These are phyloP conservation scores for Mobula birostris DNA, from an alignment of 2,113 vertebrate species.

Conservation along the genomic window DNA sequence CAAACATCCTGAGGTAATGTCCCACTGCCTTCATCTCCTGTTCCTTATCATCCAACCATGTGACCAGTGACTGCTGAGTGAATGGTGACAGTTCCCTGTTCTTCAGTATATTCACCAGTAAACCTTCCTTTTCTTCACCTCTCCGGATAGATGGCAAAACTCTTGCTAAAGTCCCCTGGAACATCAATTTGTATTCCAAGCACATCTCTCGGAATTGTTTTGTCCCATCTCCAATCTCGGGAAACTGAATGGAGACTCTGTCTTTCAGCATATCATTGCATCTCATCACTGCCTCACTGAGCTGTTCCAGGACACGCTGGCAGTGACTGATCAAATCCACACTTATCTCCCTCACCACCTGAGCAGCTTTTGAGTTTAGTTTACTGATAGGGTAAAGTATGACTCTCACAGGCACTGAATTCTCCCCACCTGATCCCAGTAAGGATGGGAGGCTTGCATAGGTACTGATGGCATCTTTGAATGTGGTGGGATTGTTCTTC, in stretches of 20 bases:
- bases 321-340: conserved; percentile 27
- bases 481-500: conserved; percentile 40
- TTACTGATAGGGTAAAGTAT: conserved; percentile 50
- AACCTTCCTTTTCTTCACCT: conserved; percentile 41
- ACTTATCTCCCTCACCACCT: conserved; percentile 46
- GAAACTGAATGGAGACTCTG: conserved; percentile 40
- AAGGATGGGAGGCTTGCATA: conserved; percentile 46
- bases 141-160: conserved; percentile 46
- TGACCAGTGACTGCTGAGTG: not conserved
- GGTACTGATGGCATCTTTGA: conserved; percentile 46
- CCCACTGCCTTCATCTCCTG: conserved; percentile 37
- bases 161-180: conserved; percentile 37
- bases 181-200: conserved; percentile 38
- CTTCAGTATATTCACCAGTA: conserved; percentile 38
- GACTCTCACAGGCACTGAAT: conserved; percentile 50
- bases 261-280: conserved; percentile 45
- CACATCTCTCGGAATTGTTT: conserved; percentile 40
- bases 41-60: conserved; percentile 40
- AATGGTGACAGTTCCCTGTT: conserved; percentile 42
- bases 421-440: conserved; percentile 43
- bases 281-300: conserved; percentile 41
- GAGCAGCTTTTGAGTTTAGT: conserved; percentile 47
- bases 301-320: conserved; percentile 42
- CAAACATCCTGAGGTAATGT: not conserved
- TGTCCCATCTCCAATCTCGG: conserved; percentile 44